These are phyloP conservation scores for Heterodera carotae DNA, from an alignment of 1,140 invertebrate genomes.

Conservation along the genomic window DNA sequence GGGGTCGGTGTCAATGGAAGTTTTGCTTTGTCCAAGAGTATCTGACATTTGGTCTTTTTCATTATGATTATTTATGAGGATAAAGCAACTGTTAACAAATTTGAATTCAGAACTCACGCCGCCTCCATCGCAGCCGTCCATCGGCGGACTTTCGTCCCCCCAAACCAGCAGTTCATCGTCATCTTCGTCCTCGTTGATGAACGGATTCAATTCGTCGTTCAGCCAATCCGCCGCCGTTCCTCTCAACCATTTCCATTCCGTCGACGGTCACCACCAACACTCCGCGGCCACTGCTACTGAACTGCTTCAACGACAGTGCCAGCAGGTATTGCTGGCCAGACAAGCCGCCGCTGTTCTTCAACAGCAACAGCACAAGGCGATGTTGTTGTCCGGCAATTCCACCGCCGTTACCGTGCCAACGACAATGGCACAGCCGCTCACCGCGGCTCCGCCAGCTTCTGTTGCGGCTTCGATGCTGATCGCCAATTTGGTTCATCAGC, in stretches of 20 bases:
- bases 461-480: neutral
- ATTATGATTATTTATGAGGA: too few relatives aligned
- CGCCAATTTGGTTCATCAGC: conserved; percentile 8
- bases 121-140: neutral
- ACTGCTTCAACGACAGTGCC: neutral
- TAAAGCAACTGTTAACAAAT: too few relatives aligned
- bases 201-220: neutral
- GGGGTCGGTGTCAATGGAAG: too few relatives aligned
- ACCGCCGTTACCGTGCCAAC: neutral
- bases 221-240: neutral
- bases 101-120: neutral
- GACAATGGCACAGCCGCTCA: neutral
- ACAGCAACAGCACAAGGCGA: neutral
- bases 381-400: neutral
- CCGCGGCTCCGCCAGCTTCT: neutral
- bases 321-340: neutral
- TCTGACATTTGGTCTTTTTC: neutral
- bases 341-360: neutral
- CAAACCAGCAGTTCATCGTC: neutral
- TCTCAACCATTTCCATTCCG: neutral
- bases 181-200: neutral
- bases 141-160: neutral
- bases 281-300: neutral
- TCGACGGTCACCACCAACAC: neutral
- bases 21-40: neutral